phyloP scores from a whole-genome alignment of 1,140 invertebrate species.

The Euura lappo region DNA sequence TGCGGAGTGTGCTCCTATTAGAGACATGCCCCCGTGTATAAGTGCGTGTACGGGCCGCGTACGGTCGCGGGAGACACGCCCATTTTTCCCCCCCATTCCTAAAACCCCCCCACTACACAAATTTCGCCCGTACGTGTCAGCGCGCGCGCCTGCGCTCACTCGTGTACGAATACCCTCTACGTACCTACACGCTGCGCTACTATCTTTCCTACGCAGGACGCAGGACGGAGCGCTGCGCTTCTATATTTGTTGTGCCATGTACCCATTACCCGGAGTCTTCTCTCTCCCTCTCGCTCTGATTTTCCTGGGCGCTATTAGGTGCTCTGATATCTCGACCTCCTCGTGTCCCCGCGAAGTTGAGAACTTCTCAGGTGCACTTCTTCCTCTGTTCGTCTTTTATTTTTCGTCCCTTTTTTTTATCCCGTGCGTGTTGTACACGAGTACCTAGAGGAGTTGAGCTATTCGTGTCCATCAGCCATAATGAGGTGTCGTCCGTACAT shows the following conservation, averaged over 20 bases:
- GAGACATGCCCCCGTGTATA: conserved; percentile 4
- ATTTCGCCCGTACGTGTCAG: background rate
- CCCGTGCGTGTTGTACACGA: too few species aligned
- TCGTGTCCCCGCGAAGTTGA: background rate
- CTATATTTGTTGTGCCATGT: conserved; percentile 5
- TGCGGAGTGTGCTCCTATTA: background rate
- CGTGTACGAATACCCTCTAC: too few species aligned
- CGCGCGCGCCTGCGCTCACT: conserved; percentile 8
- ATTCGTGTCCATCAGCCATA: too few species aligned
- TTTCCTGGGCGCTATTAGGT: background rate
- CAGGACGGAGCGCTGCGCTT: background rate
- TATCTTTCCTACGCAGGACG: background rate
- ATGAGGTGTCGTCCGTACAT: too few species aligned
- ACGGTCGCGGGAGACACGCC: conserved; percentile 6
- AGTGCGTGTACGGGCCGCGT: conserved; percentile 11
- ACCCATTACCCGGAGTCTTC: background rate
- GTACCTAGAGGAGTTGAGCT: too few species aligned
- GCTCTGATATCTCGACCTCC: background rate
- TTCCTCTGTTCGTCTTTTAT: too few species aligned
- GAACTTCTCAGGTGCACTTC: too few species aligned
- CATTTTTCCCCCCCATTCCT: conserved; percentile 1
- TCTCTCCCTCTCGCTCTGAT: background rate
- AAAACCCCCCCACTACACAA: background rate
- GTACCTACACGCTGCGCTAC: background rate
- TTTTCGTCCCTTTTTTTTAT: too few species aligned